Evolutionary conservation across 2,888 invertebrate genomes (phyloP).

Genomic region (Machimus rusticus): DNA sequence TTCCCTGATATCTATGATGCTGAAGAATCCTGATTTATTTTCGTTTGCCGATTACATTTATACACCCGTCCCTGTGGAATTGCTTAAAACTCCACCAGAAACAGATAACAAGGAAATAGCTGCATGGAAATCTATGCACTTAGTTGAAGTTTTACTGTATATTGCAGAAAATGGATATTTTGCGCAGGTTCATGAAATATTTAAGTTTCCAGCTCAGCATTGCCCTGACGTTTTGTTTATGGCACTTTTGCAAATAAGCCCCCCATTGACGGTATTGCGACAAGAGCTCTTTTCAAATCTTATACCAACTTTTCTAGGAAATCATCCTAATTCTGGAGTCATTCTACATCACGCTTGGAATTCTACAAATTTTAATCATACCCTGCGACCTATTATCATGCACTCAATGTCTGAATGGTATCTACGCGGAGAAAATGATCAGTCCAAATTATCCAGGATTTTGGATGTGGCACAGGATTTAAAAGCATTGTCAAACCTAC

Average conservation of each 20-base stretch:
- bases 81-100: slow-evolving; percentile 93
- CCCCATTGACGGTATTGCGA: slow-evolving; percentile 78
- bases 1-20: slow-evolving; percentile 83
- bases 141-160: slow-evolving; percentile 86
- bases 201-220: slow-evolving; percentile 89
- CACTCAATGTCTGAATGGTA: slow-evolving; percentile 99
- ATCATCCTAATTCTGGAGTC: slow-evolving; percentile 96
- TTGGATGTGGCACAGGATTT: slow-evolving; percentile 96
- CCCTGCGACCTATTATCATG: slow-evolving; percentile 85
- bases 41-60: slow-evolving; percentile 93
- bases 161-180: slow-evolving; percentile 89
- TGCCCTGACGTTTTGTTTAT: slow-evolving; percentile 94
- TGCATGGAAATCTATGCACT: slow-evolving; percentile 91
- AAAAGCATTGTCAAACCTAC: slow-evolving; percentile 87
- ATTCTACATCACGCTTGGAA: slow-evolving; percentile 97
- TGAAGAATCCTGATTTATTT: slow-evolving; percentile 92
- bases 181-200: slow-evolving; percentile 79
- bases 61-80: slow-evolving; percentile 84
- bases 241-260: slow-evolving; percentile 85
- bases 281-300: slow-evolving; percentile 88
- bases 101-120: slow-evolving; percentile 92
- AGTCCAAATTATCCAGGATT: slow-evolving; percentile 90
- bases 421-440: slow-evolving; percentile 89
- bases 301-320: slow-evolving; percentile 92
- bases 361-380: slow-evolving; percentile 71